Base-by-base conservation (phyloP, 2,888 invertebrate species). In the Pachliopta kotzebuea region DNA sequence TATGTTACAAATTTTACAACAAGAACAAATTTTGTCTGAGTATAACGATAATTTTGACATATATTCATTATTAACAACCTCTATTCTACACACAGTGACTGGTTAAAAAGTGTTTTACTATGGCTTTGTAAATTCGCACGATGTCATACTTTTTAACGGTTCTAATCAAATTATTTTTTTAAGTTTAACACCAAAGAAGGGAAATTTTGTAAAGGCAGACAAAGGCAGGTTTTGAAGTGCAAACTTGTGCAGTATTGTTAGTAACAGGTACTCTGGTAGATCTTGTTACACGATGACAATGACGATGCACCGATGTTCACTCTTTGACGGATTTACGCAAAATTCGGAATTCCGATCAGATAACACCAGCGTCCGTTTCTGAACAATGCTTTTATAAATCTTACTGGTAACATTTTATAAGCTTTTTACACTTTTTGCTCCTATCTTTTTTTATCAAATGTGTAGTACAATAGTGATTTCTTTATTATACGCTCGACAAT, bases 281-380 rank as follows among this genome's bases (percentile, higher is more conserved):
- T 91, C 90, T 85, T 80, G 80, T 91, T 91, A 87, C 90, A 86
- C 72, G 71, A 70, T 71, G 74, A 86, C 84, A 86, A 85, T 81
- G 73, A 75, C 65, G 65, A 72, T 58, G 63, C 69, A 72, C 70
- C 70, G 68, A 74, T 75, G 74, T 84, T 88, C 80, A 90, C 90
- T 90, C 88, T 85, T 89, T 86, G 80, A 77, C 59, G 68, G 37
- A 60, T 53, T 66, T 59, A 67, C 59, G 64, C 68, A 71, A 75
- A 77, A 72, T 72, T 84, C 83, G 87, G 80, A 89, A 80, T 90
- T 90, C 90, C 90, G 90, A 90, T 89, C 88, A 86, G 87, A 88
- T 88, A 89, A 80, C 84, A 79, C 71, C 71, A 74, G 82, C 81
- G 86, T 90, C 88, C 89, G 89, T 71, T 79, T 72, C 67, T 62